phyloP scores from a whole-genome alignment of 2,888 invertebrate genomes.

The Parnassius orleans region DNA sequence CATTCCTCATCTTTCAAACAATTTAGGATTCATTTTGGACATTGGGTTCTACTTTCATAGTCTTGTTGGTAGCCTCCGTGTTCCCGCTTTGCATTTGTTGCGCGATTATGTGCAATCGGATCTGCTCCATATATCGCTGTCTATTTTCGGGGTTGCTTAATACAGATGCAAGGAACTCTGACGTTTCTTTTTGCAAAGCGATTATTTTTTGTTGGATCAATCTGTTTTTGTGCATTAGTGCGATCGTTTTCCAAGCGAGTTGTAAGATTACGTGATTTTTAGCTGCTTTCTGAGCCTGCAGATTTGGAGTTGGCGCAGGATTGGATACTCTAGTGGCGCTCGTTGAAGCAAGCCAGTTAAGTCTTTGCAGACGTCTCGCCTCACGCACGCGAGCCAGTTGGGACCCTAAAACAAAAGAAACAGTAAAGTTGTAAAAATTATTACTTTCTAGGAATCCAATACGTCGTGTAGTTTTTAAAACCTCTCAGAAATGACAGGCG shows the following conservation, averaged over 20 bases:
- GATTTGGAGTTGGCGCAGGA: conserved; percentile 34
- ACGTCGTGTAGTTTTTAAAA: too few relatives aligned
- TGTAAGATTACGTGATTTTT: conserved; percentile 79
- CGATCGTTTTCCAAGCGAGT: conserved; percentile 83
- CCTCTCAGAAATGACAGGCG: too few relatives aligned
- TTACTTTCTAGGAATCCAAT: too few relatives aligned
- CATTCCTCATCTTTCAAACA: background rate
- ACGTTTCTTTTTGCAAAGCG: conserved; percentile 82
- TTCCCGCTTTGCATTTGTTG: conserved; percentile 37
- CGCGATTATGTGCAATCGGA: conserved; percentile 45
- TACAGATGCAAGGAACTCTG: conserved; percentile 81
- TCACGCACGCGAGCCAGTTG: conserved; percentile 59
- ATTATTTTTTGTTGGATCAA: conserved; percentile 82
- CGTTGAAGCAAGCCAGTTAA: conserved; percentile 49
- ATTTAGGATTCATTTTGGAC: conserved; percentile 29
- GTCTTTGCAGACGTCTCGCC: conserved; percentile 59
- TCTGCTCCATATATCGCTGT: conserved; percentile 54
- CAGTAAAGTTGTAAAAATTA: too few relatives aligned
- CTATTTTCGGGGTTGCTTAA: conserved; percentile 76
- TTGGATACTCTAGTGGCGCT: conserved; percentile 37
- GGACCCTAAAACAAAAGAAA: conserved; percentile 55
- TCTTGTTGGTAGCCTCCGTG: conserved; percentile 38
- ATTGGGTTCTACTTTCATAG: conserved; percentile 47
- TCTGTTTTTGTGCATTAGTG: conserved; percentile 82
- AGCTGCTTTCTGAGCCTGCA: conserved; percentile 48